Evolutionary conservation across 2,113 vertebrate species (phyloP).

Genomic region (Myiopsitta monachus): DNA sequence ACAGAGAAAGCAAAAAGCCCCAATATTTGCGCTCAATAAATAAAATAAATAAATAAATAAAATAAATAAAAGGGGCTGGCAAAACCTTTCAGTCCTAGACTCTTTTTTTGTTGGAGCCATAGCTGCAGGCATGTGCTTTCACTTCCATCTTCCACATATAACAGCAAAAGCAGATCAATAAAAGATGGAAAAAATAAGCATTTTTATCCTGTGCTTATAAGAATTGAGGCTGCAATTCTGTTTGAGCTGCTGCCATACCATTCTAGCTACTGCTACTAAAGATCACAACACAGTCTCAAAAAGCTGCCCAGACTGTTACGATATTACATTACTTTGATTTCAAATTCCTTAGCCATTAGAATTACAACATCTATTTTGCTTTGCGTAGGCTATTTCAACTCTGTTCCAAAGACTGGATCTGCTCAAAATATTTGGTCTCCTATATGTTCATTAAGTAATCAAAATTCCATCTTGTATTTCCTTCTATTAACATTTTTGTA

Average conservation of each 20-base stretch:
- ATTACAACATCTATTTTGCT: background rate
- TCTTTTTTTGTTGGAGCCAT: background rate
- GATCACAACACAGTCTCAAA: background rate
- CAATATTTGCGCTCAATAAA: too few relatives aligned
- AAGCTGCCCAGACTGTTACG: background rate
- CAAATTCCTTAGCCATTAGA: background rate
- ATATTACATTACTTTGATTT: background rate
- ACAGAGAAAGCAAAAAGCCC: background rate
- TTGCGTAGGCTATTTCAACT: background rate
- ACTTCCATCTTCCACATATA: background rate
- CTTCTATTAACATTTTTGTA: background rate
- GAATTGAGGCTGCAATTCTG: background rate
- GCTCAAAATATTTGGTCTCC: background rate
- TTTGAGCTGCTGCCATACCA: background rate
- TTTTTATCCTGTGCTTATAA: background rate
- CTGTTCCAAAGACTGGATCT: background rate
- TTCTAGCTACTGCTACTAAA: background rate
- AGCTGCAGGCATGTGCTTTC: background rate
- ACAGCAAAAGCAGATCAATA: background rate
- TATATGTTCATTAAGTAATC: background rate
- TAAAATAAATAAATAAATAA: too few relatives aligned
- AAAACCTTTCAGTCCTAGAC: background rate
- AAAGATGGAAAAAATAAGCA: background rate
- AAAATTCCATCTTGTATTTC: background rate
- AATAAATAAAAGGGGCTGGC: background rate